Evolutionary conservation across 2,113 vertebrate genomes (phyloP), one percentile per base, ranked within the genome.

Genomic region (Prionailurus bengalensis): DNA sequence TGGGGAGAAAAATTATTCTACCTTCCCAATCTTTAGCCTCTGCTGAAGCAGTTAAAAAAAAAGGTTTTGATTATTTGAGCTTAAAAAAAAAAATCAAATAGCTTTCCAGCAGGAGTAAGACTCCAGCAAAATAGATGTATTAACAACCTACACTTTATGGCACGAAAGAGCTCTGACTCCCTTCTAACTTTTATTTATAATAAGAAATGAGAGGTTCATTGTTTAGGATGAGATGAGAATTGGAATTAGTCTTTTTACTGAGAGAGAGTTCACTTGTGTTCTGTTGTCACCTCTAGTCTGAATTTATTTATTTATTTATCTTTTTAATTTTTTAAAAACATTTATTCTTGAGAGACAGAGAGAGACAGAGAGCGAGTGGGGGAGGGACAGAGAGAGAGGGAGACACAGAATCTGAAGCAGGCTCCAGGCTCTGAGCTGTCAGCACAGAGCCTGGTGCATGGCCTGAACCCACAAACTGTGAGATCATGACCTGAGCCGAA

Each of bases 191-290:
- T 95, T 83, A 63, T 17, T 79, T 84, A 66, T 51, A 91, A 45
- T 85, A 85, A 91, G 29, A 95, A 89, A 48, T 63, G 86, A 82
- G 45, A 94, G 42, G 9, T 83, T 63, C 36, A 82, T 95, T 91
- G 58, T 97, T 97, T 84, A 98, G 61, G 10, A 82, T 89, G 61
- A 94, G 73, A 65, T 88, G 42, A 94, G 63, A 90, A 73, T 85
- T 93, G 81, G n/a, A 92, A 97, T 87, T 92, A 15, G 36, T 70
- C 70, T 74, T 95, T 94, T 63, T 93, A 74, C 36, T 42, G 29
- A 91, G 29, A 58, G 55, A 91, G 29, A 58, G 48, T 93, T 97
- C 55, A 74, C 61, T 14, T 91, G 36, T 86, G 11, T 97, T 87
- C 79, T 83, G 7, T 78, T 91, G 68, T 91, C 58, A 82, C 4